Conservation (phyloP, 2,797 vertebrate species). For the Hydrocynus forskahlii region DNA sequence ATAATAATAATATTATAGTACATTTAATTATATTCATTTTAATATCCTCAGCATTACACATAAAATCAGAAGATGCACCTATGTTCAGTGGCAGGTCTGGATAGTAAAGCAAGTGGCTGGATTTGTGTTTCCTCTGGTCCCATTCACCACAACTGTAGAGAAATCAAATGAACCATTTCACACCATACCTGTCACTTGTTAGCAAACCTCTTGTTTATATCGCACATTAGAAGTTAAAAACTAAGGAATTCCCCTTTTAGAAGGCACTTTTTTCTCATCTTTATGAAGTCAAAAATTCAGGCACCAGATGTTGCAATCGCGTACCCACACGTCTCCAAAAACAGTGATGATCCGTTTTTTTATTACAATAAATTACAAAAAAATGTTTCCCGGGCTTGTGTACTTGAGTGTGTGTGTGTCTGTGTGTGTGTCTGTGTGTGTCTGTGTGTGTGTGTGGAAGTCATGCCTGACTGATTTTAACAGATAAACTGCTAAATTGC, state of each 20-base stretch:
- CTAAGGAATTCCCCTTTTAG: background rate
- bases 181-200: background rate
- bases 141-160: background rate
- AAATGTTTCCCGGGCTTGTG: constrained; percentile 20
- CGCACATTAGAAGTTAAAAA: background rate
- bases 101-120: background rate
- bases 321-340: background rate
- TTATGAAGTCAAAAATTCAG: background rate
- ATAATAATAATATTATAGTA: too few species aligned
- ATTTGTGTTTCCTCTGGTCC: background rate
- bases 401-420: background rate
- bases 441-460: constrained; percentile 10
- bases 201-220: background rate
- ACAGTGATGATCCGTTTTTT: constrained; percentile 1
- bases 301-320: background rate
- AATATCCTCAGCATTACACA: too few species aligned
- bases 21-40: too few species aligned
- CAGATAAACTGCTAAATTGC: constrained; percentile 56
- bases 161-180: background rate
- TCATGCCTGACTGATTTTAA: constrained; percentile 48
- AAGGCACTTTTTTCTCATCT: background rate
- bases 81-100: too few species aligned
- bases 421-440: background rate
- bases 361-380: constrained; percentile 15
- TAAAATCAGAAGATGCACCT: too few species aligned